Conservation (phyloP, 2,113 vertebrate genomes). For the Pomatostomus ruficeps region DNA sequence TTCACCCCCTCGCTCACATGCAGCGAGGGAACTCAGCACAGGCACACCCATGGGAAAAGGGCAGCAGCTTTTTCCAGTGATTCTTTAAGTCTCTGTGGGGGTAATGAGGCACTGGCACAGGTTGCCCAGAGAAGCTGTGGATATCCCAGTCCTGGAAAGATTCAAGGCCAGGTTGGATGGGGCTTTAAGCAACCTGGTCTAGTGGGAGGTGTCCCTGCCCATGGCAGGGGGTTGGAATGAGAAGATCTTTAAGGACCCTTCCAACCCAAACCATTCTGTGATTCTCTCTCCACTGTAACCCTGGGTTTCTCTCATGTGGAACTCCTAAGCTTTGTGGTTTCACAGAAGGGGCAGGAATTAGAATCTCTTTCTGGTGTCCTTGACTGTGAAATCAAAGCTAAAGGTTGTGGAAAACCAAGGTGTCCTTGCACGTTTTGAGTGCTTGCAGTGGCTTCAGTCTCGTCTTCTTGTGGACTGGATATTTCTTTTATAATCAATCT, state of each 20-base stretch:
- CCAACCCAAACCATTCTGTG: not conserved
- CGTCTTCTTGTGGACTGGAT: not conserved
- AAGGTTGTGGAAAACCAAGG: not conserved
- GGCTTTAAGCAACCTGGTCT: not conserved
- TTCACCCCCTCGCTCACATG: accelerated
- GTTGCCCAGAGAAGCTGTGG: not conserved
- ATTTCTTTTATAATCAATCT: constrained; percentile 8
- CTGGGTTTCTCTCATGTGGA: not conserved
- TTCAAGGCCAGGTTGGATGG: not conserved
- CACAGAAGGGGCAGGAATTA: not conserved
- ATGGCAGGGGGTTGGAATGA: not conserved
- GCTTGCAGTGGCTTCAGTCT: not conserved
- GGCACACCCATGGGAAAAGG: not conserved
- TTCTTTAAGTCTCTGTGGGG: not conserved
- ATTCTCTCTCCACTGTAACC: not conserved
- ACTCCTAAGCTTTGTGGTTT: not conserved
- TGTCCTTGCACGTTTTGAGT: not conserved
- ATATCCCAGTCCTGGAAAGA: not conserved
- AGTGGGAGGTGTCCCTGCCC: not conserved
- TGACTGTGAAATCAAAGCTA: not conserved
- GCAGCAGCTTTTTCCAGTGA: not conserved
- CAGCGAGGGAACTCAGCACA: not conserved
- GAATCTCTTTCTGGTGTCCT: not conserved
- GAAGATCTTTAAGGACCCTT: not conserved
- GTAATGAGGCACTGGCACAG: not conserved